Evolutionary conservation across 2,113 vertebrate genomes (phyloP), one percentile per base, ranked within the genome.

Genomic region (Gavia stellata): DNA sequence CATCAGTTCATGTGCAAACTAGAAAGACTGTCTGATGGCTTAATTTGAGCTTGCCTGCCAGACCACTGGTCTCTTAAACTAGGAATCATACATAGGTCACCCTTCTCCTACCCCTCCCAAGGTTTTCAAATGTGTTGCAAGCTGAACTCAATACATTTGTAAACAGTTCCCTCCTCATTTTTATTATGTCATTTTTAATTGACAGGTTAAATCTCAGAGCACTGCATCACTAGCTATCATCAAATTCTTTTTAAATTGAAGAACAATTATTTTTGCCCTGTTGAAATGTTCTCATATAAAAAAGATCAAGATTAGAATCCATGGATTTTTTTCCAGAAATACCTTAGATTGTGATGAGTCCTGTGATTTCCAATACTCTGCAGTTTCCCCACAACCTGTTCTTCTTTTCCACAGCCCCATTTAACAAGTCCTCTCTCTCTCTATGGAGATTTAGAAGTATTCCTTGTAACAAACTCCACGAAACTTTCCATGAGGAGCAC

Each of bases 101-200:
- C 19, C 14, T 81, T 84, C 13, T 78, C 23, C 31, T 63, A 33
- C 14, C 10, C 25, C 24, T 62, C 8, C 26, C 34, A 52, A 84
- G 17, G 10, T 66, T 77, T 73, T 84, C 40, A 73, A 36, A 21
- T 31, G 55, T 3, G 1, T 33, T 77, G 17, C 38, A 83, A 84
- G 14, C 15, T 73, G 68, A 63, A 50, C 7, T 66, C 0, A 0
- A 3, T 38, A 55, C 4, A 20, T 72, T 67, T 84, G 9, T 67
- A 78, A 92, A 78, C 9, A 52, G 28, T 45, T 73, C 6, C 7
- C 14, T 56, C 34, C 3, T 81, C 10, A 47, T 21, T 91, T 86
- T 78, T 74, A 38, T 53, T 10, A 18, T 1, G 3, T 45, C 8
- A 59, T 86, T 86, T 94, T 81, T 71, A 92, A 42, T 59, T 78